Evolutionary conservation across 2,888 invertebrate species (phyloP).

Genomic region (Eupithecia subumbrata): DNA sequence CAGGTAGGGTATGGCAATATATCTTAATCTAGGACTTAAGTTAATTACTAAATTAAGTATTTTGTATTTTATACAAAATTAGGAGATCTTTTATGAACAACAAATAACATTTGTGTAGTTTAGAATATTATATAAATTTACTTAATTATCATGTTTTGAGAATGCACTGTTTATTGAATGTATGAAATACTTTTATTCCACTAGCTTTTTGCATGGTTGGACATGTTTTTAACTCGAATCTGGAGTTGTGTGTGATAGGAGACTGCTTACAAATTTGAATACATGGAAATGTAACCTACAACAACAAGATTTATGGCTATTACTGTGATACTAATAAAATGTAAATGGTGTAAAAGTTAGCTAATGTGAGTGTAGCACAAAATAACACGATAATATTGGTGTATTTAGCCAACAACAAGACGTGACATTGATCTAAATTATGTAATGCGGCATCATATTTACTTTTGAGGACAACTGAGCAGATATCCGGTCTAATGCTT

Average conservation of each 20-base stretch:
- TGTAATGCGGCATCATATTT: constrained; percentile 77
- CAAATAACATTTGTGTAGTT: too few species aligned
- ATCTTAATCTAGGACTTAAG: too few species aligned
- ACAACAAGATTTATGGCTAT: constrained; percentile 7
- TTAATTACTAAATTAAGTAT: too few species aligned
- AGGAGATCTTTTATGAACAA: too few species aligned
- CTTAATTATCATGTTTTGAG: not conserved
- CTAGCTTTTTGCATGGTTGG: not conserved
- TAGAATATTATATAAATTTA: too few species aligned
- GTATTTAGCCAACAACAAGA: constrained; percentile 46
- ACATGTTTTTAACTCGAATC: not conserved
- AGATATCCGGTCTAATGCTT: constrained; percentile 79
- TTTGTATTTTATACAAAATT: too few species aligned
- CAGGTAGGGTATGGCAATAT: too few species aligned
- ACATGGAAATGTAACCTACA: constrained; percentile 24
- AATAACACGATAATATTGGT: constrained; percentile 30
- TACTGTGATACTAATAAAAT: constrained; percentile 3
- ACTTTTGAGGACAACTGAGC: constrained; percentile 72
- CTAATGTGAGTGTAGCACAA: not conserved
- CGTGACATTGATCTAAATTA: constrained; percentile 81
- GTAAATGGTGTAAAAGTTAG: constrained; percentile 10
- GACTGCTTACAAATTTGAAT: not conserved
- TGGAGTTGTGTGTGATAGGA: not conserved
- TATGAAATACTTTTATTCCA: not conserved
- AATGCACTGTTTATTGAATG: not conserved